Percentiles rank a stretch among this genome's conserved stretches.
Evolutionary conservation across 2,888 invertebrate species (phyloP).

Genomic region (Alviniconcha strummeri): DNA sequence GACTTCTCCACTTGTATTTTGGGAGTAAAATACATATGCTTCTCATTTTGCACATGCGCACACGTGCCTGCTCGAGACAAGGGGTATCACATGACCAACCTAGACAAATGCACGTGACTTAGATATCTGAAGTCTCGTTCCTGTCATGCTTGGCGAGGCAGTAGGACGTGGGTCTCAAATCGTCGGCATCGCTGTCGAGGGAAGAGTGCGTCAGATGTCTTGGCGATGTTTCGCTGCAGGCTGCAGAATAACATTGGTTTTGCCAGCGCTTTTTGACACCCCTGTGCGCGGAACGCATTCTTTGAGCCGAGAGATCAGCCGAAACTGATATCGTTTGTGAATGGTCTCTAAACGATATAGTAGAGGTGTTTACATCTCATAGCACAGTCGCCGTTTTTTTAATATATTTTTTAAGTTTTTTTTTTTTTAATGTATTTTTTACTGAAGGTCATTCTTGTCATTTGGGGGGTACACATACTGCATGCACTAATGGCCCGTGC

Average conservation of each 20-base stretch:
- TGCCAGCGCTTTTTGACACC: neutral
- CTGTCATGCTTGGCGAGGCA: neutral
- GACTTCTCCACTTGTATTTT: too few relatives aligned
- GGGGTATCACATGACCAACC: neutral
- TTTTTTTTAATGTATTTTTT: too few relatives aligned
- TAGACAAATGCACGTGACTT: neutral
- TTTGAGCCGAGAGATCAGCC: neutral
- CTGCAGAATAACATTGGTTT: slow-evolving; percentile 13
- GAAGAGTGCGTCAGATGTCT: neutral
- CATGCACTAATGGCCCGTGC: too few relatives aligned
- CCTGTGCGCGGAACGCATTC: neutral
- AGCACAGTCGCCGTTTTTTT: too few relatives aligned
- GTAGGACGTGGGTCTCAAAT: neutral
- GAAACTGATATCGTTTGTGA: neutral
- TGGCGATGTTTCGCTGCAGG: slow-evolving; percentile 1
- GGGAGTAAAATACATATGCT: neutral
- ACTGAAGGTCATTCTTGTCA: too few relatives aligned
- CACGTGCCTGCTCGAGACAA: neutral
- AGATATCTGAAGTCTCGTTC: neutral
- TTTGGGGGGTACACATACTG: too few relatives aligned
- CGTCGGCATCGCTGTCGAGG: neutral
- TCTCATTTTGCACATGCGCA: neutral
- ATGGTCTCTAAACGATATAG: neutral
- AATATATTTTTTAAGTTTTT: too few relatives aligned
- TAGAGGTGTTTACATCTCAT: too few relatives aligned